Base-by-base conservation (phyloP, 2,113 vertebrate genomes). In the Australoheros scitulus region DNA sequence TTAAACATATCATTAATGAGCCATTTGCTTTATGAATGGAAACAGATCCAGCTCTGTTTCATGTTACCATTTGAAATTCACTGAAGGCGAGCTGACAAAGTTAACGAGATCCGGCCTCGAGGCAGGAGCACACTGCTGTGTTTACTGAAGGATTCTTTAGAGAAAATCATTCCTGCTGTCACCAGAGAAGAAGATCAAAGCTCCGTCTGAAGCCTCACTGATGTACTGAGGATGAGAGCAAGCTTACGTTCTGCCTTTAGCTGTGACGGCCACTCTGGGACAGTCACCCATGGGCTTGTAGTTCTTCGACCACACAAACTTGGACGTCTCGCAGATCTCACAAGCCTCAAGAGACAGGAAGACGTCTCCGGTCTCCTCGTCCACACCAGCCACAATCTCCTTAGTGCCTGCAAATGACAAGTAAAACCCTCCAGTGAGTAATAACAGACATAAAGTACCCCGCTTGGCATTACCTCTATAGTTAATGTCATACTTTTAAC, bases 231-330 rank as follows among this genome's bases (percentile, higher is more conserved):
- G n/a, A 20, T 6, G 10, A 15, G 6, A 3, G 56, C 11, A 11
- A 32, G 93, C 97, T 94, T 94, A 99, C 98, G 94, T 95, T 80
- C 95, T 95, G 88, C 97, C 97, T 79, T 94, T 92, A 0, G 95
- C 80, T 76, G 97, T 93, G 15, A 95, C 82, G 9, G 87, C 76
- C 61, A 97, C 96, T 11, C 95, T 96, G 58, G 95, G 88, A 20
- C 91, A 92, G 7, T 97, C 97, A 0, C 87, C 86, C 1, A 99
- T 94, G 64, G 96, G 93, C 87, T 98, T 97, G 77, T 99, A 99
- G 15, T 97, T 97, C 95, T 97, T 99, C 17, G 97, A 97, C 98
- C 98, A 99, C 0, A 92, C 85, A 87, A 99, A 99, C 77, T 96
- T 92, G 32, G 98, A 99, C 4, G 94, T 96, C 20, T 97, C 97